phyloP scores from a whole-genome alignment of 2,888 invertebrate species.

The Bedellia somnulentella region DNA sequence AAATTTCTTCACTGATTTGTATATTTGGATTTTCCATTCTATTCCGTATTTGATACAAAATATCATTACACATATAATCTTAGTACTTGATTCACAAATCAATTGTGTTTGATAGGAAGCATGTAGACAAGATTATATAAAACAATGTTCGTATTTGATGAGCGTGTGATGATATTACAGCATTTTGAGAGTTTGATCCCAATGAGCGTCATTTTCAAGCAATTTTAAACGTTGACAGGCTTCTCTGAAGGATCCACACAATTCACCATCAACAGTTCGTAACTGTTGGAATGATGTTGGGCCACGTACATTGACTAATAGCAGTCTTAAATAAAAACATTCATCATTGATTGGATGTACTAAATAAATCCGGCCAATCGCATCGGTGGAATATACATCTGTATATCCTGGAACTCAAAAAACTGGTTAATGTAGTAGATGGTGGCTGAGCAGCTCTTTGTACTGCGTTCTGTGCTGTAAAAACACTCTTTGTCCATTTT shows the following conservation, averaged over 20 bases:
- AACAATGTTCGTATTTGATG: slow-evolving; percentile 14
- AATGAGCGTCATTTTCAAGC: slow-evolving; percentile 1
- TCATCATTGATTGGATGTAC: slow-evolving; percentile 13
- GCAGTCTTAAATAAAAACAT: slow-evolving; percentile 14
- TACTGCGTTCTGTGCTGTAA: slow-evolving; percentile 17
- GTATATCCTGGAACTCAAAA: slow-evolving; percentile 16
- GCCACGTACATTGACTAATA: slow-evolving; percentile 10
- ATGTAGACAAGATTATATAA: slow-evolving; percentile 12
- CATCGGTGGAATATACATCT: slow-evolving; percentile 11
- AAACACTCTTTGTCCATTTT: slow-evolving; percentile 18
- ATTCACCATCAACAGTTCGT: slow-evolving; percentile 17
- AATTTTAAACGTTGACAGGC: slow-evolving; percentile 1
- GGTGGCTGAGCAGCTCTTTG: slow-evolving; percentile 11
- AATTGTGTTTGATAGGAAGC: no score
- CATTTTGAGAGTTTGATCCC: slow-evolving; percentile 10
- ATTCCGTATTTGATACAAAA: no score
- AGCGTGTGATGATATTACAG: slow-evolving; percentile 12
- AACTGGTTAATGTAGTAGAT: slow-evolving; percentile 16
- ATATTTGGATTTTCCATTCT: no score
- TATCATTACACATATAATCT: no score
- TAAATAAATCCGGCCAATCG: slow-evolving; percentile 14
- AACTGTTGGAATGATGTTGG: slow-evolving; percentile 13
- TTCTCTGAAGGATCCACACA: slow-evolving; percentile 15
- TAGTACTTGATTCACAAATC: no score
- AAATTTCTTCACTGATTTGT: no score